Evolutionary conservation across 64 coral and sea anemone genomes (phyloP), one percentile per base, ranked within the genome.

Genomic region (Porites lutea): DNA sequence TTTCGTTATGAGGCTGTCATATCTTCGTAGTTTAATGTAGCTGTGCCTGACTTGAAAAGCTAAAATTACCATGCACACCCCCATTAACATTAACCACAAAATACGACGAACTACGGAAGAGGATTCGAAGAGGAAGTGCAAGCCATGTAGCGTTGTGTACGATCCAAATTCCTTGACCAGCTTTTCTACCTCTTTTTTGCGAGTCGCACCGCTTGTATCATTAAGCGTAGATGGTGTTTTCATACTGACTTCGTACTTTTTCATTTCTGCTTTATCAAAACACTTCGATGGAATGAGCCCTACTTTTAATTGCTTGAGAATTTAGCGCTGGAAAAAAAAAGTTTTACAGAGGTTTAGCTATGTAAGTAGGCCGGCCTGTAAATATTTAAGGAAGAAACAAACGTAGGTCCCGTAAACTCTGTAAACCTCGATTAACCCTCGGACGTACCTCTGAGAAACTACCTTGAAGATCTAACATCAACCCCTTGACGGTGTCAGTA

Each of bases 141-240:
- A 91, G 5, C 94, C 94, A 52, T 95, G 89, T 15, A 95, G 67
- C 5, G 89, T 95, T 19, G 94, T 92, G 48, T 95, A 87, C 12
- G 88, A 90, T 23, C 65, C 65, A 37, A 94, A 94, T 2, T 54
- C 59, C 10, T 94, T 88, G 13, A 89, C 23, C 49, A 77, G 49
- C 49, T 14, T 51, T 19, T 51, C 12, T 52, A 5, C 1, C 4
- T 52, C 45, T 16, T 2, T 13, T 74, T 74, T 6, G 45, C 18
- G 15, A n/a, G 4, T 49, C 0, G 52, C 74, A 15, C 3, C n/a
- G 8, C 15, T 45, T 77, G 18, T 49, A 3, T 2, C 74, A 48
- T 75, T 48, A 3, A 48, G 44, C 45, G 8, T 14, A 15, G 44
- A 15, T 27, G 45, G 72, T 20, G 47, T 18, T 6, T 52, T 52